Evolutionary conservation across 2,888 invertebrate species (phyloP).

Genomic region (Orthosia cruda): DNA sequence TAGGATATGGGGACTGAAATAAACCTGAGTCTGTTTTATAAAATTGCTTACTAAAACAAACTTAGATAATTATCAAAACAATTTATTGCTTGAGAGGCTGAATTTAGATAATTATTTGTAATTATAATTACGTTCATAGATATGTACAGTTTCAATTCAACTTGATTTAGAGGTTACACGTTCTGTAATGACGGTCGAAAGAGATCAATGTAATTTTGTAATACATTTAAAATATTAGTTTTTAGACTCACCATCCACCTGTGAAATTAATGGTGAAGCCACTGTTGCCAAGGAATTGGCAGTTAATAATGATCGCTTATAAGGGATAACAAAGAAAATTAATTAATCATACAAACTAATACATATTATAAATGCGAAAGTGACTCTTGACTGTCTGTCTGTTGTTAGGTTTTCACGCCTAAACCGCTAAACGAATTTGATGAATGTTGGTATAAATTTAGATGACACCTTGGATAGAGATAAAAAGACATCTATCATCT

Average conservation of each 20-base stretch:
- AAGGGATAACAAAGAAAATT: neutral
- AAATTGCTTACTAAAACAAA: conserved; percentile 40
- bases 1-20: conserved; percentile 26
- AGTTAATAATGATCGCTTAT: neutral
- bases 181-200: conserved; percentile 51
- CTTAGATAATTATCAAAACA: conserved; percentile 18
- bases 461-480: no score
- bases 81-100: conserved; percentile 36
- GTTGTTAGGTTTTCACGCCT: no score
- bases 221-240: conserved; percentile 18
- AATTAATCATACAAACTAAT: neutral
- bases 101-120: conserved; percentile 51
- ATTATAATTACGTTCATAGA: conserved; percentile 38
- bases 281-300: neutral
- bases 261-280: neutral
- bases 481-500: no score
- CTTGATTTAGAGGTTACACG: conserved; percentile 57
- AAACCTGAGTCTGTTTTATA: conserved; percentile 15
- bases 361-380: no score
- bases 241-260: neutral
- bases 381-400: no score
- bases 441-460: no score
- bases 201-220: conserved; percentile 53
- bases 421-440: no score
- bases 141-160: conserved; percentile 26